Percentiles rank a stretch among this genome's conserved stretches.
These are phyloP conservation scores for Platygyra sinensis DNA, from an alignment of 64 coral and sea anemone genomes.

Conservation along the genomic window DNA sequence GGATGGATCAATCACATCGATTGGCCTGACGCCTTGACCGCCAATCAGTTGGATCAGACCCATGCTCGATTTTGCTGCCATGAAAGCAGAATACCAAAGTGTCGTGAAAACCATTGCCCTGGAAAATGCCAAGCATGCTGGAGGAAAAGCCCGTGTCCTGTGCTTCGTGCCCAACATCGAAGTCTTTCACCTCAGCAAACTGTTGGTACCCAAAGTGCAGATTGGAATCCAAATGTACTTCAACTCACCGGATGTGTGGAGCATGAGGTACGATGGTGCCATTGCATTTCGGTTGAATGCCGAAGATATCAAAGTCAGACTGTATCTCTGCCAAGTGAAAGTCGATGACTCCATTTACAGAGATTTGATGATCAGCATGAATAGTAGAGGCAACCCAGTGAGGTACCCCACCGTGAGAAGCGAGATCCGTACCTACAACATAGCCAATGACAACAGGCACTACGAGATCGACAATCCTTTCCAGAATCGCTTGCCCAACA, in stretches of 20 bases:
- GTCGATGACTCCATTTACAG: background rate
- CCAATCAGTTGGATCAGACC: background rate
- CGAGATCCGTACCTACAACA: slow-evolving; percentile 14
- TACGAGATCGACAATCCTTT: slow-evolving; percentile 37
- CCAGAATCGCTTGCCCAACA: slow-evolving; percentile 18
- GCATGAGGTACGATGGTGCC: too few relatives aligned
- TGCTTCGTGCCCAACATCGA: too few relatives aligned
- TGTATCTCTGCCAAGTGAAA: slow-evolving; percentile 24
- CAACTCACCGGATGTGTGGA: too few relatives aligned
- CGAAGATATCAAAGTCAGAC: too few relatives aligned
- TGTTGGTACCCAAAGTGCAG: too few relatives aligned
- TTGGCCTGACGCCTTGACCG: background rate
- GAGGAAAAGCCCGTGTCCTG: too few relatives aligned
- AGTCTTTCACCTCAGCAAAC: too few relatives aligned
- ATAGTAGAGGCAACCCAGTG: too few relatives aligned
- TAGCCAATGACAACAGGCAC: background rate
- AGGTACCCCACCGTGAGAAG: slow-evolving; percentile 26
- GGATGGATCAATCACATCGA: background rate
- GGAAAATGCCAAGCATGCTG: too few relatives aligned
- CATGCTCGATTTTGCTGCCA: background rate
- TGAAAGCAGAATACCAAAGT: background rate
- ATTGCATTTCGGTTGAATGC: background rate
- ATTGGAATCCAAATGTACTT: too few relatives aligned
- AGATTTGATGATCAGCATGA: background rate
- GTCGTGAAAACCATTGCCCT: too few relatives aligned